Conservation (phyloP, 2,797 vertebrate genomes). For the Neoniphon sammara region DNA sequence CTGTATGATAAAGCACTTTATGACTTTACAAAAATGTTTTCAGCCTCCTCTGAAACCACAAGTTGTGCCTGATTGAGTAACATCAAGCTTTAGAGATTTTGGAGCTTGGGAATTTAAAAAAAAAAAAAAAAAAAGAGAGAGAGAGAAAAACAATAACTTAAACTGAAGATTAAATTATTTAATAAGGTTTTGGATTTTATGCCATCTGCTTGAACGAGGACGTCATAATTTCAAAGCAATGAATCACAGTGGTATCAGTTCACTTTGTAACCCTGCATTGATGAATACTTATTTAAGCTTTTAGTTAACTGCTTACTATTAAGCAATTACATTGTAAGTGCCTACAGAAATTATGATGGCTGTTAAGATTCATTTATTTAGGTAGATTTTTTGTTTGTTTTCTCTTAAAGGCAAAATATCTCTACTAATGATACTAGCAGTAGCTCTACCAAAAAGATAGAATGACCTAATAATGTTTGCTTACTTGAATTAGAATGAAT, state of each 20-base stretch:
- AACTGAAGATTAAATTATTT: not conserved
- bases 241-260: not conserved
- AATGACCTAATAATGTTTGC: not conserved
- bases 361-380: no score
- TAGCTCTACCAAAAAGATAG: not conserved
- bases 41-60: not conserved
- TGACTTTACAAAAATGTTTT: constrained; percentile 6
- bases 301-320: not conserved
- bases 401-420: constrained; percentile 7
- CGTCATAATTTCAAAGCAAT: not conserved
- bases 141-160: no score
- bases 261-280: not conserved
- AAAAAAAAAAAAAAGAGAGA: no score
- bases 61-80: constrained; percentile 2
- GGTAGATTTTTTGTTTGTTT: no score
- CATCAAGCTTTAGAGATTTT: not conserved
- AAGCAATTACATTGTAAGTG: constrained; percentile 22
- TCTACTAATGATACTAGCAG: not conserved
- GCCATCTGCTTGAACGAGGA: constrained; percentile 4
- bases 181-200: constrained; percentile 12
- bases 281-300: not conserved
- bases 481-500: not conserved
- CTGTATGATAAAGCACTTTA: constrained; percentile 36
- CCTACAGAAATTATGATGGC: constrained; percentile 13
- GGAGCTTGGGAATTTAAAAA: no score